Conservation (phyloP, 2,797 vertebrate species). For the Anguilla pacifica region DNA sequence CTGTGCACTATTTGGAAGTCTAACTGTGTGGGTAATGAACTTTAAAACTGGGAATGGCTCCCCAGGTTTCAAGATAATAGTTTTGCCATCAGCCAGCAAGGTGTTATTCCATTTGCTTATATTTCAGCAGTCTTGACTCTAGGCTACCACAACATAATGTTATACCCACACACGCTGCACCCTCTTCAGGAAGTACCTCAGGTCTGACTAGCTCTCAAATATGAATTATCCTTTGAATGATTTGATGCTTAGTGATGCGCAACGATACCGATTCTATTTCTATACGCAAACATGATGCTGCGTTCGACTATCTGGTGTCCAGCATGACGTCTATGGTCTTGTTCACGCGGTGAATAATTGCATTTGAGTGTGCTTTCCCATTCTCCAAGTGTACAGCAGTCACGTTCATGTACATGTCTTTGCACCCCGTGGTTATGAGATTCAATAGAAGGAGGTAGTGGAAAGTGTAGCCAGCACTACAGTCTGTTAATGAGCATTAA, state of each 20-base stretch:
- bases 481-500: no score
- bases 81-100: slow-evolving; percentile 11
- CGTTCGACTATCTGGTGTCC: background rate
- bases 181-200: background rate
- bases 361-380: background rate
- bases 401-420: no score
- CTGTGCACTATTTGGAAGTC: slow-evolving; percentile 13
- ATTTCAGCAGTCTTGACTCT: background rate
- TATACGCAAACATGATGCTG: background rate
- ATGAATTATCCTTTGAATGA: background rate
- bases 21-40: slow-evolving; percentile 27
- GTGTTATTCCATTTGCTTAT: background rate
- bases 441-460: no score
- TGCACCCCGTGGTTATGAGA: no score
- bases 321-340: background rate
- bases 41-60: slow-evolving; percentile 23
- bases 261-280: background rate
- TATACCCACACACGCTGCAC: background rate
- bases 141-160: background rate
- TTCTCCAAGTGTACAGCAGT: background rate
- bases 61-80: slow-evolving; percentile 15
- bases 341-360: background rate
- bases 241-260: background rate
- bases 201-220: background rate
- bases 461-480: no score